These are phyloP conservation scores for Archips crataeganus DNA, from an alignment of 2,888 invertebrate genomes.

Conservation along the genomic window DNA sequence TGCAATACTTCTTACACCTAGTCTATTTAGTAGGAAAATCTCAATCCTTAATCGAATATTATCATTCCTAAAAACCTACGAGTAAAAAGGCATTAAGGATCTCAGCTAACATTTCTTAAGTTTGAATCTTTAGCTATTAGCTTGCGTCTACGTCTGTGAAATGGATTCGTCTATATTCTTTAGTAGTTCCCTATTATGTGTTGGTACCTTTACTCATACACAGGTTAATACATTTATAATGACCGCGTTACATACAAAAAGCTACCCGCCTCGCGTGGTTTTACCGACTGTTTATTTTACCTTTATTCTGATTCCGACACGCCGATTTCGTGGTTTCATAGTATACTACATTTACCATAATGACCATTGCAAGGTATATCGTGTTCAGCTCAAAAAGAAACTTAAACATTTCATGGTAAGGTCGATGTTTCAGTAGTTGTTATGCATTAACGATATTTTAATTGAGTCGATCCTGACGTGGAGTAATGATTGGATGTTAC, in stretches of 20 bases:
- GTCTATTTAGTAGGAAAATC: too few species aligned
- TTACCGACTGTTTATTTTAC: slow-evolving; percentile 81
- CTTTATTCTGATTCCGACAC: slow-evolving; percentile 83
- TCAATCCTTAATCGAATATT: too few species aligned
- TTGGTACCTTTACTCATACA: slow-evolving; percentile 34
- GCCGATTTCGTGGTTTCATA: slow-evolving; percentile 84
- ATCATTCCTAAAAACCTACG: too few species aligned
- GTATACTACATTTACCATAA: slow-evolving; percentile 82
- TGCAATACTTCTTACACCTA: too few species aligned
- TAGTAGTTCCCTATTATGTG: neutral
- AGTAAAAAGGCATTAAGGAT: too few species aligned
- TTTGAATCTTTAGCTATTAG: neutral
- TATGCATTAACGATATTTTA: slow-evolving; percentile 84
- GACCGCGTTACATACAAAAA: slow-evolving; percentile 66
- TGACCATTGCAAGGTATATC: slow-evolving; percentile 79
- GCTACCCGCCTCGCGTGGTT: slow-evolving; percentile 62
- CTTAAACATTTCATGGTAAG: slow-evolving; percentile 58
- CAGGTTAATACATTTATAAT: slow-evolving; percentile 71
- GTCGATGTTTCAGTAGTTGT: slow-evolving; percentile 66
- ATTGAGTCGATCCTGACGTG: slow-evolving; percentile 85
- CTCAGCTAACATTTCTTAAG: too few species aligned
- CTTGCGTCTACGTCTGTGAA: neutral
- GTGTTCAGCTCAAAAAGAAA: slow-evolving; percentile 54
- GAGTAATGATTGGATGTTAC: slow-evolving; percentile 86
- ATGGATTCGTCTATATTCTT: neutral